Evolutionary conservation across 2,888 invertebrate species (phyloP).

Genomic region (Drosophila buzzatii): DNA sequence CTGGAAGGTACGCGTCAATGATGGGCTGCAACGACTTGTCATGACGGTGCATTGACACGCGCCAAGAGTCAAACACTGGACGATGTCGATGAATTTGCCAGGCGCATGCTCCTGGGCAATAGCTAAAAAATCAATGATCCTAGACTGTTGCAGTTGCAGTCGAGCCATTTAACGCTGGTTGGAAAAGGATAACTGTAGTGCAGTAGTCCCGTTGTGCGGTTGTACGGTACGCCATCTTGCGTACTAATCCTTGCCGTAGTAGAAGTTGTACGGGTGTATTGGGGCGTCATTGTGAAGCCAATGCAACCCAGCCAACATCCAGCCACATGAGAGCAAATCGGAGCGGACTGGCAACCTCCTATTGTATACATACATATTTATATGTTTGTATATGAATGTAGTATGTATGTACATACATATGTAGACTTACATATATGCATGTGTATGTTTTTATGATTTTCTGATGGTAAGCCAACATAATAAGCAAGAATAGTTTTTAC

Average conservation of each 20-base stretch:
- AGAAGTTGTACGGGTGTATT: conserved; percentile 62
- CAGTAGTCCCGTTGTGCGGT: conserved; percentile 34
- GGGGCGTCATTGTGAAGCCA: conserved; percentile 42
- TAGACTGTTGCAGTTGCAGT: conserved; percentile 38
- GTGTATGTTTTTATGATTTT: conserved; percentile 2
- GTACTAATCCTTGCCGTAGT: conserved; percentile 74
- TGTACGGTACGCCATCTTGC: conserved; percentile 76
- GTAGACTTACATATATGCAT: conserved; percentile 5
- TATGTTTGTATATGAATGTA: no score
- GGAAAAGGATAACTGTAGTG: conserved; percentile 64
- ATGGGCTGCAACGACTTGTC: conserved; percentile 39
- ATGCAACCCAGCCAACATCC: conserved; percentile 7
- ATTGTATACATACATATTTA: not conserved
- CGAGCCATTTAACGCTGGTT: conserved; percentile 26
- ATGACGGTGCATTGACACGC: conserved; percentile 76
- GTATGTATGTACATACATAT: not conserved
- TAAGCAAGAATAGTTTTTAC: conserved; percentile 19
- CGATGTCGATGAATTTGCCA: conserved; percentile 24
- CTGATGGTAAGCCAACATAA: conserved; percentile 8
- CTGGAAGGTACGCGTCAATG: conserved; percentile 54
- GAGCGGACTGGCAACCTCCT: conserved; percentile 8
- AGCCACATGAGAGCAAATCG: conserved; percentile 16
- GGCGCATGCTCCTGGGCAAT: conserved; percentile 64
- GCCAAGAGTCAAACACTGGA: conserved; percentile 52
- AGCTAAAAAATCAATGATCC: conserved; percentile 74